Base-by-base conservation (phyloP, 2,888 invertebrate species). In the Mantis religiosa region DNA sequence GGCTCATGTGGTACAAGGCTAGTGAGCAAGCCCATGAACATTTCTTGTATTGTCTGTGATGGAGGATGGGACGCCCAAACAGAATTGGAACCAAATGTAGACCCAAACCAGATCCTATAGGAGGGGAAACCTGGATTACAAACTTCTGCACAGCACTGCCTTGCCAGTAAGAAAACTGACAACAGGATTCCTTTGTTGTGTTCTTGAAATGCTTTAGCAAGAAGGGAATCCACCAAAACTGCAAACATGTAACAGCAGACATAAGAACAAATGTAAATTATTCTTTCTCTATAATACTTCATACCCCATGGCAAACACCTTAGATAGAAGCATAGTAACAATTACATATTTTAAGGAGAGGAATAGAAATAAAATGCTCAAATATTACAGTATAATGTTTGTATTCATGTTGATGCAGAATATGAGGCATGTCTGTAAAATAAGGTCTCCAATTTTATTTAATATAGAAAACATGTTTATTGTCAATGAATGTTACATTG, bases 1-100 rank as follows among this genome's bases (percentile, higher is more conserved):
- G 87, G 87, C n/a, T 87, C 87, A 82, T 87, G 41, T n/a, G 87
- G 87, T 9, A 87, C 87, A 1, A 87, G 25, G 9, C 82, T 41
- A 15, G 87, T 87, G n/a, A 87, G 87, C 27, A 87, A 82, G 4
- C 41, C 12, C 4, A 87, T 82, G 1, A 87, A n/a, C 30, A 87
- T 27, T 82, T 82, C 82, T 27, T 34, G 82, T 3, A n/a, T 14
- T n/a, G 34, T 27, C 27, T 82, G 81, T 34, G 34, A 27, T 28
- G 84, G 30, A 2, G 84, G 25, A 84, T 28, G 28, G 14, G 30
- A 30, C 14, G 87, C 87, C 87, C 87, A 87, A 30, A 82, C 30
- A 81, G 87, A 87, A 27, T 82, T 34, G 34, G 82, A 27, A n/a
- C 87, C 87, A 87, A 87, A 87, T 41, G 87, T 34, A 82, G 34